Conservation (phyloP, 2,113 vertebrate species). For the Mesoclemmys tuberculata region DNA sequence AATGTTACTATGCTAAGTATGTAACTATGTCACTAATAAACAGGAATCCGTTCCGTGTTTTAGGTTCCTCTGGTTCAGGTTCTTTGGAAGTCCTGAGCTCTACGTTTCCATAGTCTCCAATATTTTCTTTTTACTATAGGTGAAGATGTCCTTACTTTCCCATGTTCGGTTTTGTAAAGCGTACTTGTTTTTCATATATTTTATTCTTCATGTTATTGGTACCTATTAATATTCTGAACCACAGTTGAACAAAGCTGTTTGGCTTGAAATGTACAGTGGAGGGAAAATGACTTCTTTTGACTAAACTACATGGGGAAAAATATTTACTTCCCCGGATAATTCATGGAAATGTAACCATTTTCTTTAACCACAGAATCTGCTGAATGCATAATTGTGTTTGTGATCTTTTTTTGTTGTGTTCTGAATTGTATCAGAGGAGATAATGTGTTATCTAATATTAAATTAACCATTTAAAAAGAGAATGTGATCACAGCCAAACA, state of each 20-base stretch:
- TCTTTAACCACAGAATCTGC: neutral
- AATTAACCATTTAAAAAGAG: neutral
- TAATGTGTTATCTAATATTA: neutral
- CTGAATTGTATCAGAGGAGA: neutral
- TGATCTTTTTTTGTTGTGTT: neutral
- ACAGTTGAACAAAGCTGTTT: neutral
- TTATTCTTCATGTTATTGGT: neutral
- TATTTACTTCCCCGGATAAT: neutral
- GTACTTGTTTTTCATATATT: neutral
- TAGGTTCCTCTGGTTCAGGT: neutral
- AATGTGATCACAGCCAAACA: neutral
- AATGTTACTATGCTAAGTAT: neutral
- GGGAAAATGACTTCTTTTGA: neutral
- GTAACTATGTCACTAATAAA: neutral
- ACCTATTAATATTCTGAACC: neutral
- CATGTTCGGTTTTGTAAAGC: neutral
- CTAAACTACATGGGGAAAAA: neutral
- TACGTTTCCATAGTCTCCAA: neutral
- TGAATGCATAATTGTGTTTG: neutral
- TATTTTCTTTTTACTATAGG: neutral
- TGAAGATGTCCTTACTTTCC: neutral
- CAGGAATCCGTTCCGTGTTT: neutral
- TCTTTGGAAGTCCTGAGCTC: neutral
- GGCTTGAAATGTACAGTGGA: neutral
- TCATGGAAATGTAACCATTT: neutral